Evolutionary conservation across 2,113 vertebrate species (phyloP), one percentile per base, ranked within the genome.

Genomic region (Ammodytes marinus): DNA sequence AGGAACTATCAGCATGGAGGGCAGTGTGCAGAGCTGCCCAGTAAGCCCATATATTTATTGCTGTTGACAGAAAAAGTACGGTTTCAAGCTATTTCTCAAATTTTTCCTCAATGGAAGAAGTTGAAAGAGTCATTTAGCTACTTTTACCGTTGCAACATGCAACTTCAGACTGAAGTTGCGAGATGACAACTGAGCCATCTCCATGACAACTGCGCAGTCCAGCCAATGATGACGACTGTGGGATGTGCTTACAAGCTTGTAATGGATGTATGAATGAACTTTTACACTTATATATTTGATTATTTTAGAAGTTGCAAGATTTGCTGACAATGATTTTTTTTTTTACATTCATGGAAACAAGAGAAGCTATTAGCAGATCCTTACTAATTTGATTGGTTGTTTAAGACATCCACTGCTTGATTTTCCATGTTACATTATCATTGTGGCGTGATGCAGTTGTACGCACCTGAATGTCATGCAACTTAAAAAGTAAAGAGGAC

Each of bases 1-100:
- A 80, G 63, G 58, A 70, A 40, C 78, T 91, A 76, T 89, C 77
- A 74, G 49, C 52, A 42, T 67, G 27, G 10, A 65, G 57, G 4
- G 45, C 11, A 19, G 53, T 6, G 59, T 72, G 52, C 1, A 61
- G 45, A 15, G 14, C 39, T 52, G n/a, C 14, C 54, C 6, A 27
- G 3, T 1, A 0, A n/a, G 42, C 50, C 5, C 46, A 77, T 4
- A 52, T 58, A 27, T 50, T 49, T 43, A 52, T 27, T 27, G 27
- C 27, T 27, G 27, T 27, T 27, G 27, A 27, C 27, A 27, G 27
- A 27, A 27, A 27, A 27, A 27, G 27, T 27, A 27, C 27, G 27
- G 27, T 27, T 27, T 27, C 27, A 27, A 27, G 27, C 27, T 27
- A 27, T 27, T 27, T 27, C 27, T 27, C 27, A 27, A 27, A 27